These are phyloP conservation scores for Salminus brasiliensis DNA, from an alignment of 2,113 vertebrate genomes.

Conservation along the genomic window DNA sequence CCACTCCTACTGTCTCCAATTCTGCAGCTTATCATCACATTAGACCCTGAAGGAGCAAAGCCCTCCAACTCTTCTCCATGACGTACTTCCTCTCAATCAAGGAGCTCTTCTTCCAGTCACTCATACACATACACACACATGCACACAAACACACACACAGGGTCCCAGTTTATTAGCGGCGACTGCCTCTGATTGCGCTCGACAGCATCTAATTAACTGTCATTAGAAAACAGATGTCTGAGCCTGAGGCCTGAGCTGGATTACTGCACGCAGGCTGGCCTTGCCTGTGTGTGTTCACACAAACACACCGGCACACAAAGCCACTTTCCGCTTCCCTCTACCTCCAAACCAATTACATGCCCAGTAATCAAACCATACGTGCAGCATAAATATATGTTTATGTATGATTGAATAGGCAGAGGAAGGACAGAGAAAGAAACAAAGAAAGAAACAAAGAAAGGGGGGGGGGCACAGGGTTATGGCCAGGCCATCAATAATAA, in stretches of 20 bases:
- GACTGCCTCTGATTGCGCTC: slow-evolving; percentile 86
- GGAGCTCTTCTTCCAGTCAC: slow-evolving; percentile 38
- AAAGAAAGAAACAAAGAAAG: background rate
- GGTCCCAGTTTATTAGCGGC: slow-evolving; percentile 75
- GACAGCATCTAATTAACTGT: slow-evolving; percentile 93
- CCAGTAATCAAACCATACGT: slow-evolving; percentile 49
- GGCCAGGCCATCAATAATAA: slow-evolving; percentile 37
- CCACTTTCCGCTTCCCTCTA: slow-evolving; percentile 46
- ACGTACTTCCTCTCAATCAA: slow-evolving; percentile 45
- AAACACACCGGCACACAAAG: slow-evolving; percentile 56
- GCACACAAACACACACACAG: slow-evolving; percentile 45
- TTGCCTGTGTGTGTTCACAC: slow-evolving; percentile 52
- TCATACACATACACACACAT: no score
- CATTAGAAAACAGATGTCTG: slow-evolving; percentile 94
- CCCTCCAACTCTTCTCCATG: slow-evolving; percentile 4
- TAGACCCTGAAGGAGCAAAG: slow-evolving; percentile 24
- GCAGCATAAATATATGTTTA: slow-evolving; percentile 47
- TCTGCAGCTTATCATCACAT: slow-evolving; percentile 17
- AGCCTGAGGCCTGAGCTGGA: slow-evolving; percentile 73
- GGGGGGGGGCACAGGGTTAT: background rate
- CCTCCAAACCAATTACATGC: slow-evolving; percentile 51
- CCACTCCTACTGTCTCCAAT: background rate
- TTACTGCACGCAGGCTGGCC: slow-evolving; percentile 61
- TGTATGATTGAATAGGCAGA: slow-evolving; percentile 24
- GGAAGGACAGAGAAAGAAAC: background rate